A percentile compares a stretch with the other conserved stretches of the same genome.
These are phyloP conservation scores for Ischnus inquisitorius DNA, from an alignment of 2,888 invertebrate species.

Conservation along the genomic window DNA sequence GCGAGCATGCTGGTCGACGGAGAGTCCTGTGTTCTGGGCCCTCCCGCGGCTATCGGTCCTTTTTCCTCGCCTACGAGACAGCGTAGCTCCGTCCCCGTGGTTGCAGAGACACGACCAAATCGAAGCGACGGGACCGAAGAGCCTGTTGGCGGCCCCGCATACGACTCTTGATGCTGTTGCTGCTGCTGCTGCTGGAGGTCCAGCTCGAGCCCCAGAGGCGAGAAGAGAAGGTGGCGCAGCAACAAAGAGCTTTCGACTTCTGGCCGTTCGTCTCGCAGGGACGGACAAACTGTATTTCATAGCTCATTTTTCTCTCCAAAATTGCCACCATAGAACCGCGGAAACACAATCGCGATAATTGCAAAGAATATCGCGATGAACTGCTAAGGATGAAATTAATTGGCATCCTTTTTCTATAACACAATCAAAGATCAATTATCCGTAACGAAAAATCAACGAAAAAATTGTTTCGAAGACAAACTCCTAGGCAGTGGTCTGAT, in stretches of 20 bases:
- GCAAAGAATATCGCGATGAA: not conserved
- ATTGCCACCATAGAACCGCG: not conserved
- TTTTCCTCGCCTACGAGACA: slow-evolving; percentile 52
- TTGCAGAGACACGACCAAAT: slow-evolving; percentile 80
- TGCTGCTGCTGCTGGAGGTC: slow-evolving; percentile 73
- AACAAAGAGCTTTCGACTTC: slow-evolving; percentile 83
- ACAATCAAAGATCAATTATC: slow-evolving; percentile 58
- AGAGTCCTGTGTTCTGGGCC: slow-evolving; percentile 66
- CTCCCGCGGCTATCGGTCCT: slow-evolving; percentile 65
- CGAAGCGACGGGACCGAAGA: slow-evolving; percentile 77
- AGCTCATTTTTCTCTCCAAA: slow-evolving; percentile 21
- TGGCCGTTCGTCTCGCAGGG: slow-evolving; percentile 79
- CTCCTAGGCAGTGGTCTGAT: not conserved
- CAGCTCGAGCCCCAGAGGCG: slow-evolving; percentile 79
- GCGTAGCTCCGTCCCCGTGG: slow-evolving; percentile 53
- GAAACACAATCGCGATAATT: slow-evolving; percentile 34
- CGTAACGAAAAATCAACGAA: slow-evolving; percentile 53
- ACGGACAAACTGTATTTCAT: slow-evolving; percentile 67
- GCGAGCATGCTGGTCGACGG: slow-evolving; percentile 71
- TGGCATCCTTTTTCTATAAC: not conserved
- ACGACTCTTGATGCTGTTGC: slow-evolving; percentile 4
- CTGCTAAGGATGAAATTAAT: too few relatives aligned
- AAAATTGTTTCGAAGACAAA: not conserved
- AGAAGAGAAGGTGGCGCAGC: slow-evolving; percentile 84
- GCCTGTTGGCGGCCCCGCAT: slow-evolving; percentile 38